Conservation (phyloP, 2,888 invertebrate species). For the Noctua pronuba region DNA sequence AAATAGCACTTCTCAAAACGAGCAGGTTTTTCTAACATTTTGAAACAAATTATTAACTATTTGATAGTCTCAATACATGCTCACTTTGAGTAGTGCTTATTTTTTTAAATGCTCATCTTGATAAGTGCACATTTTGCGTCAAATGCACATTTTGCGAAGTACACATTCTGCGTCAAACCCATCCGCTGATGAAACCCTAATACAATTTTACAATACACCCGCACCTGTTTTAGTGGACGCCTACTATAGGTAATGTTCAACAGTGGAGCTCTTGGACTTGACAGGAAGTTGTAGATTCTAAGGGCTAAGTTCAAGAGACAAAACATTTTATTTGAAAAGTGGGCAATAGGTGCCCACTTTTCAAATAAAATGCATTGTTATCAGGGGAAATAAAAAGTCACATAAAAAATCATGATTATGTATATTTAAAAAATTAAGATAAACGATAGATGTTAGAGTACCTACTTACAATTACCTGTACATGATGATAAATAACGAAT, state of each 20-base stretch:
- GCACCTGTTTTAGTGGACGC: background rate
- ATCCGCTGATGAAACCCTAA: no score
- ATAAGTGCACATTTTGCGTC: no score
- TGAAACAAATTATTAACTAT: no score
- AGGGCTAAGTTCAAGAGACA: background rate
- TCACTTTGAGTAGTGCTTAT: no score
- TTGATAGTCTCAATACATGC: no score
- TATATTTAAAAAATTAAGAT: constrained; percentile 89
- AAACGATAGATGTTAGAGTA: constrained; percentile 82
- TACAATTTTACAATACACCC: no score
- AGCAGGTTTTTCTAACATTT: no score
- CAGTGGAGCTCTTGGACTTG: background rate
- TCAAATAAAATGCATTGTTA: background rate
- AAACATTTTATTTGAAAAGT: no score
- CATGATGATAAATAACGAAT: constrained; percentile 86
- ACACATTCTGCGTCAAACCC: no score
- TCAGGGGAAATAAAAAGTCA: constrained; percentile 72
- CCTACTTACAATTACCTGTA: constrained; percentile 89
- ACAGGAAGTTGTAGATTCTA: background rate
- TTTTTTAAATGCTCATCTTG: no score
- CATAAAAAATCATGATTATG: constrained; percentile 87
- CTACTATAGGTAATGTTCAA: background rate
- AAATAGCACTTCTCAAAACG: no score
- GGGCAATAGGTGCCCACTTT: background rate
- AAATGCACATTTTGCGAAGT: no score